A percentile compares a stretch with the other conserved stretches of the same genome.
Evolutionary conservation across 53 echinoderm and acorn worm species (phyloP).

Genomic region (Hippasteria phrygiana): DNA sequence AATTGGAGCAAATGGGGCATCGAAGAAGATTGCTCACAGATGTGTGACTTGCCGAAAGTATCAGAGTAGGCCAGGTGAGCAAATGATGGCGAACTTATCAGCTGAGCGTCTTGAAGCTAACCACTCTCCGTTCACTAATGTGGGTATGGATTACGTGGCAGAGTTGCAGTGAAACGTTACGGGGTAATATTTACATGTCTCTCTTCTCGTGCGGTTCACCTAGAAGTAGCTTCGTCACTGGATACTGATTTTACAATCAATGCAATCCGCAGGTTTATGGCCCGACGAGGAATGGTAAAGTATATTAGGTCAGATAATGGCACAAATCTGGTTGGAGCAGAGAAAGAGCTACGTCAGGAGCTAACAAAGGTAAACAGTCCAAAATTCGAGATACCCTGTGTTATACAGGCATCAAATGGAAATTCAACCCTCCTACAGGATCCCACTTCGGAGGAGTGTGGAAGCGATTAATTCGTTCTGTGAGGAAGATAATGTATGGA

Average conservation of each 20-base stretch:
- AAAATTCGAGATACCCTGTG: conserved; percentile 46
- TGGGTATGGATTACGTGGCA: conserved; percentile 76
- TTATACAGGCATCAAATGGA: conserved; percentile 70
- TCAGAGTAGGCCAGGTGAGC: conserved; percentile 59
- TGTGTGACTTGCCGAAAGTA: conserved; percentile 62
- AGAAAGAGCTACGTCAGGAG: conserved; percentile 52
- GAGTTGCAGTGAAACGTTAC: conserved; percentile 61
- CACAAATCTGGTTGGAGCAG: conserved; percentile 73
- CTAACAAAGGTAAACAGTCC: conserved; percentile 57
- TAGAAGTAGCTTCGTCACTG: conserved; percentile 64
- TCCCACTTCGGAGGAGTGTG: conserved; percentile 83
- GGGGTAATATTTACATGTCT: conserved; percentile 74
- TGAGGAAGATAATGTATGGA: conserved; percentile 70
- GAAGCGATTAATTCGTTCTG: conserved; percentile 72
- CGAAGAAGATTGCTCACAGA: conserved; percentile 39
- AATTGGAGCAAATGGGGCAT: conserved; percentile 34
- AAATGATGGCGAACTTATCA: conserved; percentile 73
- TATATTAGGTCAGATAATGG: conserved; percentile 69
- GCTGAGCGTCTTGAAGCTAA: conserved; percentile 62
- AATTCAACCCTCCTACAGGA: conserved; percentile 72
- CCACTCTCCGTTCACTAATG: conserved; percentile 59
- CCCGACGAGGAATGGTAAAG: conserved; percentile 66
- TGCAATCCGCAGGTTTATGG: conserved; percentile 62
- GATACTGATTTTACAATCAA: conserved; percentile 70
- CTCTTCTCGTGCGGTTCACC: conserved; percentile 63